Conservation (phyloP, 2,888 invertebrate species). For the Plemyria rubiginata region DNA sequence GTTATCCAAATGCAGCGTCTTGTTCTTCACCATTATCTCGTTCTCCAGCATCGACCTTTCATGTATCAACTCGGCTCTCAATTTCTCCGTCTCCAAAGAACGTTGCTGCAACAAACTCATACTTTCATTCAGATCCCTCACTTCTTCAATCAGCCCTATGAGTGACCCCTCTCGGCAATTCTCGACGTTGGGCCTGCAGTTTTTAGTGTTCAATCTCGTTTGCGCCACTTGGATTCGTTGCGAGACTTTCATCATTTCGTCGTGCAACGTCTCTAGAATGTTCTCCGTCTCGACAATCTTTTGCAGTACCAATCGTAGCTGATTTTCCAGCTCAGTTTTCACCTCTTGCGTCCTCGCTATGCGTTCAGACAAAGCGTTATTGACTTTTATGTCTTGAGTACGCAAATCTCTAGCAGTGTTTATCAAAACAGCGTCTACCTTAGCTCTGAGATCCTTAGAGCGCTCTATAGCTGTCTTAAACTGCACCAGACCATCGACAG, state of each 20-base stretch:
- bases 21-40: constrained; percentile 77
- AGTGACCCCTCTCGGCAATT: constrained; percentile 78
- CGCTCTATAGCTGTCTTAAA: constrained; percentile 90
- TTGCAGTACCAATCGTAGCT: constrained; percentile 81
- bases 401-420: constrained; percentile 92
- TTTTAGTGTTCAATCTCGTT: constrained; percentile 74
- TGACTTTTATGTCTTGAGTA: constrained; percentile 92
- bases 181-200: constrained; percentile 71
- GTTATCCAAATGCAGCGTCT: constrained; percentile 71
- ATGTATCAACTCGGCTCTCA: constrained; percentile 72
- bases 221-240: constrained; percentile 77
- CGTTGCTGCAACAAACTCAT: constrained; percentile 71
- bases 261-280: constrained; percentile 69
- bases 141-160: constrained; percentile 72
- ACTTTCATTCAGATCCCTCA: constrained; percentile 72
- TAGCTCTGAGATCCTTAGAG: constrained; percentile 88
- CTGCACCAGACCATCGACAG: constrained; percentile 89
- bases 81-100: constrained; percentile 69
- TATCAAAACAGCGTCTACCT: constrained; percentile 88
- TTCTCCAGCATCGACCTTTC: constrained; percentile 72
- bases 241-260: constrained; percentile 72
- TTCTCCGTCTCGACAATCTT: constrained; percentile 78
- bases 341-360: constrained; percentile 91
- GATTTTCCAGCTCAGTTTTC: constrained; percentile 88
- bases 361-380: constrained; percentile 88